These are phyloP conservation scores for Pachyseris speciosa DNA, from an alignment of 64 coral and sea anemone genomes.

Conservation along the genomic window DNA sequence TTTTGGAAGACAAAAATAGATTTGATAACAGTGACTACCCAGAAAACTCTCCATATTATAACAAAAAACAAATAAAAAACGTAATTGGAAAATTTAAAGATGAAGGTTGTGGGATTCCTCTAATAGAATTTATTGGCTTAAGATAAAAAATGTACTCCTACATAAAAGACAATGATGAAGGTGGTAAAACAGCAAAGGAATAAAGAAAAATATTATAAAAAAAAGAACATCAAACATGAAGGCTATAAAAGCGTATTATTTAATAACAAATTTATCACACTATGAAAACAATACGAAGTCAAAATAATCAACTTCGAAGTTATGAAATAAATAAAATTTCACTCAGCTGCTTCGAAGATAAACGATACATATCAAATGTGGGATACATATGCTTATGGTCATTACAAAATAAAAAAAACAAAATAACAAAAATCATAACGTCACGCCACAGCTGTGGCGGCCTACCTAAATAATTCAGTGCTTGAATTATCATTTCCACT, in stretches of 20 bases:
- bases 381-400: background rate
- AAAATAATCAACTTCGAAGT: constrained; percentile 1
- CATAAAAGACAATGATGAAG: constrained; percentile 2
- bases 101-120: background rate
- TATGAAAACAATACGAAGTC: constrained; percentile 4
- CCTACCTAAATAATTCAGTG: too few species aligned
- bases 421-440: background rate
- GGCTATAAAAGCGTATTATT: background rate
- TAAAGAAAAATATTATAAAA: too few species aligned
- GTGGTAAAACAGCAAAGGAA: too few species aligned
- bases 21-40: background rate
- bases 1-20: background rate
- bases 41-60: background rate
- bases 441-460: too few species aligned
- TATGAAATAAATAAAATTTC: background rate
- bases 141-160: constrained; percentile 3
- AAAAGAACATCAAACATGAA: background rate
- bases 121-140: background rate
- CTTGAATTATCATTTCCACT: too few species aligned
- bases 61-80: background rate
- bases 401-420: background rate
- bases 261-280: background rate
- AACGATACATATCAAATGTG: too few species aligned
- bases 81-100: background rate
- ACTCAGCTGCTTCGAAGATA: too few species aligned